Evolutionary conservation across 1,140 invertebrate genomes (phyloP), one percentile per base, ranked within the genome.

Genomic region (Globodera rostochiensis): DNA sequence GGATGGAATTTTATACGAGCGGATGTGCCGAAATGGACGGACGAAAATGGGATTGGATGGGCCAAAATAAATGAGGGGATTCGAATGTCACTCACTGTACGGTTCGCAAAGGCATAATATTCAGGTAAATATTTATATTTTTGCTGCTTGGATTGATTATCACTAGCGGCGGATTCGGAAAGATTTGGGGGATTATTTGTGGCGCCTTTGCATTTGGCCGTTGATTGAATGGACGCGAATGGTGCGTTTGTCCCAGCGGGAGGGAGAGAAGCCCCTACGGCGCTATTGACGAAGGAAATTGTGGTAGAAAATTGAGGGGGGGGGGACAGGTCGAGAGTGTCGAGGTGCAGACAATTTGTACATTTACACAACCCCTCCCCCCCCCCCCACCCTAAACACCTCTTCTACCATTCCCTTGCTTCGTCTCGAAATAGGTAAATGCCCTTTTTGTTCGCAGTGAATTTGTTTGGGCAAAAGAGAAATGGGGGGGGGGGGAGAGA

Each of bases 1-100:
- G 69, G 25, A 47, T 71, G 69, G 69, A 71, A 71, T 71, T 71
- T 71, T 71, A 71, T 71, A 71, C 69, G 69, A 71, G 36, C 69
- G 57, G 57, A 53, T 64, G 57, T 19, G 57, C 57, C 57, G 69
- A 36, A 71, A 47, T 45, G 69, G 8, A 36, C 13, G 60, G 60
- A 21, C 60, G 60, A 36, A 36, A 36, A 45, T 25, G 69, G 69
- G 46, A 71, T 71, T 36, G 69, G 69, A 71, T 11, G 36, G 69
- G n/a, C 11, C 57, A 11, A 64, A 64, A 64, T 64, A 64, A 71
- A 36, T 71, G 69, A 45, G 36, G 2, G 36, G 13, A 71, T 36
- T 71, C 11, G 69, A 19, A 71, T 13, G 69, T n/a, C 25, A 71
- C 36, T n/a, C 25, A 71, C 36, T 71, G 46, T 71, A 71, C 69